phyloP scores from a whole-genome alignment of 2,888 invertebrate genomes.

The Drosophila mettleri region DNA sequence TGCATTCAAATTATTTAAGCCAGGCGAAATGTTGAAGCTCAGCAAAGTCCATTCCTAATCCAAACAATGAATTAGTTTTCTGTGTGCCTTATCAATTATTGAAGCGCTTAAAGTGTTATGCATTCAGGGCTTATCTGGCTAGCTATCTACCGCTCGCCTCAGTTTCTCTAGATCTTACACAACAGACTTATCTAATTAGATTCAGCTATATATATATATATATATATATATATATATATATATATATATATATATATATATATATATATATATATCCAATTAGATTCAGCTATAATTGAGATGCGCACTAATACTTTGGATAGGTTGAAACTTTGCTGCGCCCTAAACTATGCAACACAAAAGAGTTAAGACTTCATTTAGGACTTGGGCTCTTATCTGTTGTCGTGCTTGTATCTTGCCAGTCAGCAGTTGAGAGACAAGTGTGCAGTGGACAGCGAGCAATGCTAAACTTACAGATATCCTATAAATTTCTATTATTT shows the following conservation, averaged over 20 bases:
- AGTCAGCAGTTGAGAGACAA: slow-evolving; percentile 15
- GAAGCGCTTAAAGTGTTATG: no score
- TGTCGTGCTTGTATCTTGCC: slow-evolving; percentile 35
- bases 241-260: no score
- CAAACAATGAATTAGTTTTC: background rate
- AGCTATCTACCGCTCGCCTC: no score
- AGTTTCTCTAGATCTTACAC: background rate
- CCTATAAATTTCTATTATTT: no score
- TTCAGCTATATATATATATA: slow-evolving; percentile 7
- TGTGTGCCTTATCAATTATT: background rate
- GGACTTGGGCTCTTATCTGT: slow-evolving; percentile 37
- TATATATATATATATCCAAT: no score
- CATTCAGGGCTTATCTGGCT: no score
- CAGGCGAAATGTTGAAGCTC: background rate
- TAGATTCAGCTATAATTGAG: slow-evolving; percentile 20
- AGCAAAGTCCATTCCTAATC: background rate
- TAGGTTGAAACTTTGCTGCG: slow-evolving; percentile 10
- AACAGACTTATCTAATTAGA: slow-evolving; percentile 2
- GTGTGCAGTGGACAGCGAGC: no score
- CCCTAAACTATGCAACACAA: slow-evolving; percentile 18
- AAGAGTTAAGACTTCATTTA: slow-evolving; percentile 37
- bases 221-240: no score
- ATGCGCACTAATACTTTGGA: background rate
- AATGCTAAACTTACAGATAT: background rate
- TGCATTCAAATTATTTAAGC: slow-evolving; percentile 28